Evolutionary conservation across 2,888 invertebrate genomes (phyloP).

Genomic region (Zonitis immaculata): DNA sequence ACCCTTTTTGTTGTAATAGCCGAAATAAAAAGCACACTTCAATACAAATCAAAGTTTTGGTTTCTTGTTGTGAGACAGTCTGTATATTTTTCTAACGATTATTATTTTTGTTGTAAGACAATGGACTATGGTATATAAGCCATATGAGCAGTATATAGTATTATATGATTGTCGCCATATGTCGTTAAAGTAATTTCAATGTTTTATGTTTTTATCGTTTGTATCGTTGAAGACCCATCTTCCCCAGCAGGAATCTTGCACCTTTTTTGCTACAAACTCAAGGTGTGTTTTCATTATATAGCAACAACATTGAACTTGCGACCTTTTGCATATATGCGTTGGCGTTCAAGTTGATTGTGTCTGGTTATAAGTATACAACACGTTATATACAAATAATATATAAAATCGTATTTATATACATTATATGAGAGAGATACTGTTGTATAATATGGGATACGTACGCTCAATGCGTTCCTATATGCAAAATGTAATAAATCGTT

Average conservation of each 20-base stretch:
- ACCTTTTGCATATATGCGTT: slow-evolving; percentile 27
- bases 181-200: background rate
- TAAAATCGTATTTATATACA: no score
- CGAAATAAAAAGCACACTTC: no score
- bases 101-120: no score
- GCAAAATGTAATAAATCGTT: slow-evolving; percentile 30
- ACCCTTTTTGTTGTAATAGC: no score
- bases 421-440: background rate
- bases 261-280: slow-evolving; percentile 7
- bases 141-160: no score
- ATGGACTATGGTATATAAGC: no score
- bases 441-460: slow-evolving; percentile 22
- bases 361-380: background rate
- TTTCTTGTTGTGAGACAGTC: no score
- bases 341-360: background rate
- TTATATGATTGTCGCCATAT: background rate
- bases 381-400: background rate
- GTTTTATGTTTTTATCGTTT: slow-evolving; percentile 27
- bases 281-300: slow-evolving; percentile 16
- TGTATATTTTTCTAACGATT: no score
- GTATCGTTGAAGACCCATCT: slow-evolving; percentile 1
- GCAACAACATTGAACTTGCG: slow-evolving; percentile 21
- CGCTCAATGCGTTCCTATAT: slow-evolving; percentile 17
- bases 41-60: no score
- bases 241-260: slow-evolving; percentile 12